Conservation (phyloP, 2,888 invertebrate genomes). For the Ellobium chinense region DNA sequence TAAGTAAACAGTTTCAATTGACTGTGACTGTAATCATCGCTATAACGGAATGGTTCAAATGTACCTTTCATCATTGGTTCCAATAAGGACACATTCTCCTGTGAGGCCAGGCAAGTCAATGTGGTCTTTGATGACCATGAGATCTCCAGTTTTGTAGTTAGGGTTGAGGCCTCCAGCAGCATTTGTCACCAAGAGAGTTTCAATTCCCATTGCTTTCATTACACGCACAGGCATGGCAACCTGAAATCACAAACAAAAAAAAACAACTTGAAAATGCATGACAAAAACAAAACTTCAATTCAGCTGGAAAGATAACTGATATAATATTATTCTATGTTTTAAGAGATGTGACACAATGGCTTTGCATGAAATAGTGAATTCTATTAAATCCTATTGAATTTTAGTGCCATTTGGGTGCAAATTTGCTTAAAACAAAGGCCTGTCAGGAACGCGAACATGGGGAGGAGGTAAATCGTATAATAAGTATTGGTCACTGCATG, state of each 20-base stretch:
- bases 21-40: no score
- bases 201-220: conserved; percentile 95
- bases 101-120: conserved; percentile 98
- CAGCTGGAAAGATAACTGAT: background rate
- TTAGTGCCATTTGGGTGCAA: no score
- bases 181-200: conserved; percentile 94
- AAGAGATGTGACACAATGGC: background rate
- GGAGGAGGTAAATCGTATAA: no score
- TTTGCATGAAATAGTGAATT: background rate
- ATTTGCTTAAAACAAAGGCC: no score
- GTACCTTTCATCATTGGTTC: conserved; percentile 93
- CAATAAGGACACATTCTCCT: conserved; percentile 94
- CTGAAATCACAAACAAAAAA: conserved; percentile 79
- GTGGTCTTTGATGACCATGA: conserved; percentile 98
- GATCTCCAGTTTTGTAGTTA: conserved; percentile 92
- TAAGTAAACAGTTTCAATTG: no score
- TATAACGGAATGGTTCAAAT: no score
- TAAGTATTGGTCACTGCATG: no score
- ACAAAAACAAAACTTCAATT: background rate
- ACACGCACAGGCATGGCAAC: conserved; percentile 97
- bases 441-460: no score
- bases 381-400: no score
- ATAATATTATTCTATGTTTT: background rate
- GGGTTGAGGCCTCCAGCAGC: conserved; percentile 97
- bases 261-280: background rate